Evolutionary conservation across 2,113 vertebrate species (phyloP).

Genomic region (Azemiops feae): DNA sequence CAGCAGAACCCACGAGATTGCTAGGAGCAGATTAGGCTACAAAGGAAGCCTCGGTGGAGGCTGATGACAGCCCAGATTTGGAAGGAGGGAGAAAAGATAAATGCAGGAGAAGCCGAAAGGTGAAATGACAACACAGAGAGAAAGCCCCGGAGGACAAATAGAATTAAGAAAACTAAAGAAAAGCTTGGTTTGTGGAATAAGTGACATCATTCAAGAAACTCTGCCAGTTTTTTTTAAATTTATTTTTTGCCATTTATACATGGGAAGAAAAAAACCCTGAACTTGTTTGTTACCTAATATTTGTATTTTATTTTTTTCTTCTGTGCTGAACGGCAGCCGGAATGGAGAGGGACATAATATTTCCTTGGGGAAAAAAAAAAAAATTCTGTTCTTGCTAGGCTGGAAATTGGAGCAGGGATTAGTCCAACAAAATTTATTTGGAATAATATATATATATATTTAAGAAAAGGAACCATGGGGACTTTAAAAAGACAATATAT

Average conservation of each 20-base stretch:
- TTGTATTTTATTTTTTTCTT: conserved; percentile 38
- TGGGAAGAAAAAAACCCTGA: conserved; percentile 59
- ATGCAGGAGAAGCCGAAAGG: neutral
- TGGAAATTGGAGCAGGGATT: conserved; percentile 13
- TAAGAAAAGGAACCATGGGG: neutral
- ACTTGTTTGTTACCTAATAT: conserved; percentile 59
- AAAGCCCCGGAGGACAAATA: neutral
- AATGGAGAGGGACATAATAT: conserved; percentile 45
- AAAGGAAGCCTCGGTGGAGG: neutral
- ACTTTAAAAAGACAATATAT: neutral
- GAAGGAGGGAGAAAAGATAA: neutral
- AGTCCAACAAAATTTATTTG: neutral
- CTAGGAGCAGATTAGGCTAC: neutral
- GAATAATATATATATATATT: neutral
- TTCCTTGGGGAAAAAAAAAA: conserved; percentile 31
- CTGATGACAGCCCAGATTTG: neutral
- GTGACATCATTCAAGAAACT: conserved; percentile 51
- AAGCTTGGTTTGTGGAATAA: conserved; percentile 54
- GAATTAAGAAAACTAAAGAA: conserved; percentile 24
- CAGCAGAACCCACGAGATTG: neutral
- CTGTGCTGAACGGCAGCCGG: conserved; percentile 45
- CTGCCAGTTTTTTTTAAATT: conserved; percentile 36
- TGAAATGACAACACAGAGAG: conserved; percentile 1
- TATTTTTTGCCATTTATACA: conserved; percentile 59
- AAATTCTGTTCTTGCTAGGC: conserved; percentile 1